Evolutionary conservation across 1,140 invertebrate genomes (phyloP).

Genomic region (Listronotus bonariensis): DNA sequence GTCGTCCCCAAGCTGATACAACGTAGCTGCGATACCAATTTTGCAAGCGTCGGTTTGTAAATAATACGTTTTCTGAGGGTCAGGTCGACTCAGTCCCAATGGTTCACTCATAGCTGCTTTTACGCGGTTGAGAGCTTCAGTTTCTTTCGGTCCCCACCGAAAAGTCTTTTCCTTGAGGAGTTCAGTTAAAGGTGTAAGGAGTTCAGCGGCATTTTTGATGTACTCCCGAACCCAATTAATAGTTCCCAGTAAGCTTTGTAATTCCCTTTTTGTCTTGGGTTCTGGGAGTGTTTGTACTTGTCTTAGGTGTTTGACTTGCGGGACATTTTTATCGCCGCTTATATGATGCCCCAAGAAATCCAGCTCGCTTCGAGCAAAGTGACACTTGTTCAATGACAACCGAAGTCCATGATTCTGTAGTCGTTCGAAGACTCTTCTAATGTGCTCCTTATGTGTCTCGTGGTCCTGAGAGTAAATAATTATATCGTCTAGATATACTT

Average conservation of each 20-base stretch:
- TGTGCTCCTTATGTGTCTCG: conserved; percentile 7
- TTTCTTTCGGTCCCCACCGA: conserved; percentile 33
- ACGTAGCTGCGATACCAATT: conserved; percentile 46
- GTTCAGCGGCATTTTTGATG: conserved; percentile 30
- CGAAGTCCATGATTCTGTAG: conserved; percentile 7
- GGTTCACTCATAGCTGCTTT: conserved; percentile 47
- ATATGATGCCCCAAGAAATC: conserved; percentile 25
- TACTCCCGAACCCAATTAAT: conserved; percentile 47
- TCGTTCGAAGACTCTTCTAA: conserved; percentile 16
- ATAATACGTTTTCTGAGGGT: conserved; percentile 43
- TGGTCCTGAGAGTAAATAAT: conserved; percentile 1
- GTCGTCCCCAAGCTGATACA: conserved; percentile 40
- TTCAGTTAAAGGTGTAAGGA: conserved; percentile 34
- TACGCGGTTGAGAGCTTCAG: conserved; percentile 47
- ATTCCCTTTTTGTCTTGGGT: conserved; percentile 10
- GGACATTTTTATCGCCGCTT: background rate
- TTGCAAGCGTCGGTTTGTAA: conserved; percentile 32
- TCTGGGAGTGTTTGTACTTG: background rate
- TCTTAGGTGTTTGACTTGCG: conserved; percentile 5
- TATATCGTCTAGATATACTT: conserved; percentile 36
- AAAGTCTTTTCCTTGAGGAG: background rate
- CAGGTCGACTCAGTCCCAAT: conserved; percentile 39
- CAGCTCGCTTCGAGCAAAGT: background rate
- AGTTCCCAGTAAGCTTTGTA: conserved; percentile 41
- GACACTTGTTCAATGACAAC: conserved; percentile 16